Evolutionary conservation across 2,888 invertebrate species (phyloP).

Genomic region (Volucella bombylans): DNA sequence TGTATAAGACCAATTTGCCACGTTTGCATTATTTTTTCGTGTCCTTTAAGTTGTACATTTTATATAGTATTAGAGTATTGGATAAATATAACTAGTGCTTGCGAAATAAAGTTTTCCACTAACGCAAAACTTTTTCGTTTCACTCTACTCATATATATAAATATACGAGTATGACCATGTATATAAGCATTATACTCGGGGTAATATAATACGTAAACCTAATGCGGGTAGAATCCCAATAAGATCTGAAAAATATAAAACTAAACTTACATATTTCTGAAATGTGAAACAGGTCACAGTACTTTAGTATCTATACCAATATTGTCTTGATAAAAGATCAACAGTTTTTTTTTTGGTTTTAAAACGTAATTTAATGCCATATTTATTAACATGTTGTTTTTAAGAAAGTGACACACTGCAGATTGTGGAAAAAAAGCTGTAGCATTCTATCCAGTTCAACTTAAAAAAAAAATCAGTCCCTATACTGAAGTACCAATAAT

Average conservation of each 20-base stretch:
- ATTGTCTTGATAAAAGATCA: slow-evolving; percentile 55
- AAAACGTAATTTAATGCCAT: slow-evolving; percentile 60
- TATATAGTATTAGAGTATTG: no score
- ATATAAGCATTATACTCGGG: no score
- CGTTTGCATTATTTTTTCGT: no score
- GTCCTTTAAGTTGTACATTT: no score
- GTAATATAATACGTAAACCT: no score
- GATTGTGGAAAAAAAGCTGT: no score
- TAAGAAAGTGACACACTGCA: not conserved
- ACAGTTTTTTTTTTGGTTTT: slow-evolving; percentile 18
- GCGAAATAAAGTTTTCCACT: not conserved
- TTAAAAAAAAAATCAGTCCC: slow-evolving; percentile 1
- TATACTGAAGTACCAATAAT: slow-evolving; percentile 44
- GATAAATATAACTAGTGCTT: no score
- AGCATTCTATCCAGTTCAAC: not conserved
- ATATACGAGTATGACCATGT: no score
- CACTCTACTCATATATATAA: slow-evolving; percentile 21
- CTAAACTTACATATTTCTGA: slow-evolving; percentile 57
- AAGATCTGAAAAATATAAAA: slow-evolving; percentile 66
- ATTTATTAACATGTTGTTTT: slow-evolving; percentile 29
- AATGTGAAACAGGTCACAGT: slow-evolving; percentile 57
- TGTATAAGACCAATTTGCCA: no score
- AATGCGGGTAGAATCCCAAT: slow-evolving; percentile 69
- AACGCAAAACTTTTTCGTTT: not conserved
- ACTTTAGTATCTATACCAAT: slow-evolving; percentile 38